Evolutionary conservation across 1,140 invertebrate species (phyloP).

Genomic region (Cheumatopsyche charites): DNA sequence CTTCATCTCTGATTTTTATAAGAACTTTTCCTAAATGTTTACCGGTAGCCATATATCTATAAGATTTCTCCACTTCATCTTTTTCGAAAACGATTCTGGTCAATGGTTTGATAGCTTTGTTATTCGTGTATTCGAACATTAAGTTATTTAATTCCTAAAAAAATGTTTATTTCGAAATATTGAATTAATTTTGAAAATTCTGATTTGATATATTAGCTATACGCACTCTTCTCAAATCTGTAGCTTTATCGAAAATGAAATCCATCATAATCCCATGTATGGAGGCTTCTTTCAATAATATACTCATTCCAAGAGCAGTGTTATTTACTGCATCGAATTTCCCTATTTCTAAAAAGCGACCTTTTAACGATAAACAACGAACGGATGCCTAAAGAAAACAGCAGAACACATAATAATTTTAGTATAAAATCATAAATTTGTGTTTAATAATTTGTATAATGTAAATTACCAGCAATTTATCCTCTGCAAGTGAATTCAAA

Average conservation of each 20-base stretch:
- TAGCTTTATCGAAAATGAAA: conserved; percentile 64
- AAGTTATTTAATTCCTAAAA: conserved; percentile 59
- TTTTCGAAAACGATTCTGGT: conserved; percentile 65
- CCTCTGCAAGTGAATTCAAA: conserved; percentile 71
- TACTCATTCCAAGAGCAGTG: conserved; percentile 70
- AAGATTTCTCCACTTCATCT: conserved; percentile 70
- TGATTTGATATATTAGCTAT: conserved; percentile 14
- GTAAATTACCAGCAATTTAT: conserved; percentile 61
- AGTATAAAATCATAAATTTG: too few species aligned
- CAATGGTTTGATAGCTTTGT: conserved; percentile 70
- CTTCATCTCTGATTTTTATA: conserved; percentile 69
- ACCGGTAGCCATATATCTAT: conserved; percentile 79
- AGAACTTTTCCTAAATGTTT: conserved; percentile 90
- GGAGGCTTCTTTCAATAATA: conserved; percentile 83
- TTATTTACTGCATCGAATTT: conserved; percentile 76
- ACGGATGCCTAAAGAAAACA: conserved; percentile 66
- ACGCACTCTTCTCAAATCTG: conserved; percentile 54
- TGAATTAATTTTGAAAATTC: too few species aligned
- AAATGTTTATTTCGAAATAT: too few species aligned
- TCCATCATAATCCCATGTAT: conserved; percentile 90
- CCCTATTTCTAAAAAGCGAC: conserved; percentile 79
- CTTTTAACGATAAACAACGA: conserved; percentile 73
- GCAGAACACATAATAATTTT: too few species aligned
- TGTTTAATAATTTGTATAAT: too few species aligned
- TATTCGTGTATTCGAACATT: conserved; percentile 67